Conservation (phyloP, 2,888 invertebrate genomes). For the Cactoblastis cactorum region DNA sequence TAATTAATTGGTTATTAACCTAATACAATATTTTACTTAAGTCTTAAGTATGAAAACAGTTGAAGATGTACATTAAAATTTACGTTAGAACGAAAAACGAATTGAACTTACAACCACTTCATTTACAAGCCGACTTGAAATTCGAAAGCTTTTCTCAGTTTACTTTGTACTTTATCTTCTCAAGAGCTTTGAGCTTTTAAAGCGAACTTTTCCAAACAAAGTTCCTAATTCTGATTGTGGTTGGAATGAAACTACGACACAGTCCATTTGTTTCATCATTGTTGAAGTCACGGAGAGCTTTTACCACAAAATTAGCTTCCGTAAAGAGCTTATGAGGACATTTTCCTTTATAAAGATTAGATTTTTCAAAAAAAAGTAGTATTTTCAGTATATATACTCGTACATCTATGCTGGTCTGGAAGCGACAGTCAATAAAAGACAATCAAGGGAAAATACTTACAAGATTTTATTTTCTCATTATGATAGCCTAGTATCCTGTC, state of each 20-base stretch:
- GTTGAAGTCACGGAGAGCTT: conserved; percentile 1
- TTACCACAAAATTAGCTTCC: neutral
- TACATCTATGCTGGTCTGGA: too few species aligned
- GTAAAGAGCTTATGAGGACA: neutral
- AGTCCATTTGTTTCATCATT: conserved; percentile 1
- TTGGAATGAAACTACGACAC: conserved; percentile 2
- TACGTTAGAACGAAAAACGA: too few species aligned
- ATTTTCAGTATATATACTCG: neutral
- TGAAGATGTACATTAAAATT: too few species aligned
- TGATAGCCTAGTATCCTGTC: too few species aligned
- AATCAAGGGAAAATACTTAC: too few species aligned
- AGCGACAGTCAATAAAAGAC: too few species aligned
- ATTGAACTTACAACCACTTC: neutral
- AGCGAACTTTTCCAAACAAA: conserved; percentile 6
- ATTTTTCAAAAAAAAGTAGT: too few species aligned
- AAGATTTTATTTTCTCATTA: too few species aligned
- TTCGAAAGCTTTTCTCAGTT: neutral
- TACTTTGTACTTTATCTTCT: conserved; percentile 10
- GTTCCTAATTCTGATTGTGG: conserved; percentile 10
- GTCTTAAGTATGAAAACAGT: too few species aligned
- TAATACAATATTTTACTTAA: too few species aligned
- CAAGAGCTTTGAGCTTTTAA: conserved; percentile 9
- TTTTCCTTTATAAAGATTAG: neutral
- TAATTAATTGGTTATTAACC: too few species aligned
- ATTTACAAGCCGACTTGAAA: neutral